Evolutionary conservation across 2,888 invertebrate species (phyloP), one percentile per base, ranked within the genome.

Genomic region (Callimorpha dominula): DNA sequence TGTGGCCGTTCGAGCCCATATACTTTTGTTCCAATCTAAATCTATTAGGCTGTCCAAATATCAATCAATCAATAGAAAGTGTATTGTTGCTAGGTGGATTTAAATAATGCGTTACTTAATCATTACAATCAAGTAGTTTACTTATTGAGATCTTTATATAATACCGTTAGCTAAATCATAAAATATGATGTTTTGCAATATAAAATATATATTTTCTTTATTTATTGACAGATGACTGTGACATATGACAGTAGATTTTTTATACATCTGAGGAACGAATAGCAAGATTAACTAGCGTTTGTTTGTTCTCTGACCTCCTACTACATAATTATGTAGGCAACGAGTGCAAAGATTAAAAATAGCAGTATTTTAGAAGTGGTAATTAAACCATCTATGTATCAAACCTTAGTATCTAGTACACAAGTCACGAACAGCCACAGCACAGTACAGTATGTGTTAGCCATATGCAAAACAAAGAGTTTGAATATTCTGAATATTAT

Each of bases 1-100:
- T 54, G 42, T 69, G 65, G 57, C 66, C 40, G 46, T 76, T 75
- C 65, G 31, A 31, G 31, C 31, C 31, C 68, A 46, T 46, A 0
- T 46, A 6, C 43, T 74, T 63, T 71, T 15, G 20, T 43, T 54
- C 11, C 42, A 63, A 40, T 40, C 7, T 42, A 4, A 69, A 69
- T 63, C 50, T 40, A 31, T 52, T 52, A 46, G 9, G 40, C 6
- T 42, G 42, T 54, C 12, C 5, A n/a, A 54, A 42, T 67, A 40
- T 31, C 31, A 31, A 31, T 31, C 12, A 52, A 54, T 42, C n/a
- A 52, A 52, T 43, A 54, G 52, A 67, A 67, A 52, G 52, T 54
- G n/a, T 17, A 42, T n/a, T 31, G 15, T 50, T 50, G 40, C 43
- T 50, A 40, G n/a, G 14, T 65, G 65, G 49, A 50, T 65, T 49